Evolutionary conservation across 2,888 invertebrate genomes (phyloP).

Genomic region (Aplocera efformata): DNA sequence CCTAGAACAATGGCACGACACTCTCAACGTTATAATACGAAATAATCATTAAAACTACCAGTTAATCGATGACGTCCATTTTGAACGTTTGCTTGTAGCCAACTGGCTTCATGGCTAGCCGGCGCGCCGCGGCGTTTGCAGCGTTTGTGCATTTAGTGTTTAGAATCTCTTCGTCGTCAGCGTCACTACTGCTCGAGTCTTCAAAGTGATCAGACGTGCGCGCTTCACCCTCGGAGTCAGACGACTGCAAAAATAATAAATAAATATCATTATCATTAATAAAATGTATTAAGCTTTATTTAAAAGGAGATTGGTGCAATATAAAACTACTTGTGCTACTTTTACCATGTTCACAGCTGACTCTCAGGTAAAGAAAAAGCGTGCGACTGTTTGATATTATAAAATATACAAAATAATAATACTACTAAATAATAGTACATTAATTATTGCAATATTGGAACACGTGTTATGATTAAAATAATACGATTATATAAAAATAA

Average conservation of each 20-base stretch:
- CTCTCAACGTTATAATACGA: background rate
- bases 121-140: slow-evolving; percentile 41
- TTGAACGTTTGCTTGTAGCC: slow-evolving; percentile 61
- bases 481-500: no score
- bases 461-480: no score
- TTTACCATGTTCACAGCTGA: no score
- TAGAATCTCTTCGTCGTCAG: slow-evolving; percentile 68
- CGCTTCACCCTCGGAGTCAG: slow-evolving; percentile 63
- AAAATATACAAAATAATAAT: no score
- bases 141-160: slow-evolving; percentile 50
- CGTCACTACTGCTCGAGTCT: slow-evolving; percentile 69
- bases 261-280: background rate
- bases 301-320: no score
- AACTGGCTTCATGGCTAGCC: slow-evolving; percentile 68
- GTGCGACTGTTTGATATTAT: no score
- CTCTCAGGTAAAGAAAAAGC: no score
- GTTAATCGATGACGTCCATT: slow-evolving; percentile 69
- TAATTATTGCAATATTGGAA: no score
- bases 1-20: slow-evolving; percentile 12
- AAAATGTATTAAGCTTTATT: no score
- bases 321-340: background rate
- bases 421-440: no score
- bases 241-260: slow-evolving; percentile 45
- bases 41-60: slow-evolving; percentile 26
- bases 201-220: slow-evolving; percentile 57